Percentiles rank a stretch among this genome's conserved stretches.
These are phyloP conservation scores for Mycalesis mineus DNA, from an alignment of 2,888 invertebrate genomes.

Conservation along the genomic window DNA sequence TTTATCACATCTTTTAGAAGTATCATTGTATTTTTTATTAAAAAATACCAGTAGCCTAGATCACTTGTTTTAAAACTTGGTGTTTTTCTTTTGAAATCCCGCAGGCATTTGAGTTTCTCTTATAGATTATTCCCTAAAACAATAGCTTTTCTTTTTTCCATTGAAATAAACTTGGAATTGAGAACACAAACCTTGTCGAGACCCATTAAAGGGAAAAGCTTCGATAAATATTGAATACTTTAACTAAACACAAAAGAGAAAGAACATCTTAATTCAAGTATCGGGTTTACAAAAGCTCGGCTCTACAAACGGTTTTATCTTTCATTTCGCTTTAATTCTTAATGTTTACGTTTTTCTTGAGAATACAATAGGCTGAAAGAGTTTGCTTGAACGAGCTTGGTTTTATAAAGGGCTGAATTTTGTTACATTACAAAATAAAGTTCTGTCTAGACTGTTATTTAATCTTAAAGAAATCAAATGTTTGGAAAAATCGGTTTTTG, in stretches of 20 bases:
- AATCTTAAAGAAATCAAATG: too few relatives aligned
- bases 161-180: not conserved
- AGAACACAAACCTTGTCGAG: not conserved
- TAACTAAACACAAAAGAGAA: not conserved
- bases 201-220: not conserved
- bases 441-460: too few relatives aligned
- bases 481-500: too few relatives aligned
- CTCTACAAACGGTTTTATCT: not conserved
- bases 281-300: not conserved
- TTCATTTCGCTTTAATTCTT: not conserved
- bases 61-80: too few relatives aligned
- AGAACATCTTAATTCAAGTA: not conserved
- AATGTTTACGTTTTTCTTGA: slow-evolving; percentile 3
- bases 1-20: too few relatives aligned
- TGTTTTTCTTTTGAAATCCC: too few relatives aligned
- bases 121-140: not conserved
- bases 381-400: not conserved
- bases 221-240: not conserved
- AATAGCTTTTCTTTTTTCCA: not conserved
- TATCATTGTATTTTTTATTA: too few relatives aligned
- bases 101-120: too few relatives aligned
- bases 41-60: too few relatives aligned
- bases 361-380: not conserved
- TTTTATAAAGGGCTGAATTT: too few relatives aligned
- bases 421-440: too few relatives aligned